Conservation (phyloP, 1,140 invertebrate species). For the Drosophila fuyamai region DNA sequence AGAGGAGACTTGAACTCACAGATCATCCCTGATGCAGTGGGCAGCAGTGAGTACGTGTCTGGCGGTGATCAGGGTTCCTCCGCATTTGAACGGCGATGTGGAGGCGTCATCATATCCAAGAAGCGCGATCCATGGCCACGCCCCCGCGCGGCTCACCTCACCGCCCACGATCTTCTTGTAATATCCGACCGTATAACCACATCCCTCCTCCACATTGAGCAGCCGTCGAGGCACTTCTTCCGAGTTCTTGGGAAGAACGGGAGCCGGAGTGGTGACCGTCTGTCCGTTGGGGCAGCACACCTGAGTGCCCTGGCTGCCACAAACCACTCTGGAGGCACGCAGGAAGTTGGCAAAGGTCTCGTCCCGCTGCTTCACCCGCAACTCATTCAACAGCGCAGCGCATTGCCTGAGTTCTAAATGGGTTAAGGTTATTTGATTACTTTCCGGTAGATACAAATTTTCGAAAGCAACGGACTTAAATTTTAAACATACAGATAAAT, state of each 20-base stretch:
- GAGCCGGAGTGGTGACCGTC: slow-evolving; percentile 8
- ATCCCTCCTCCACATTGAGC: slow-evolving; percentile 71
- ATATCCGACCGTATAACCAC: slow-evolving; percentile 72
- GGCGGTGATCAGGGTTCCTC: slow-evolving; percentile 79
- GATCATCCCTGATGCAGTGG: slow-evolving; percentile 68
- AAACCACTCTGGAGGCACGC: slow-evolving; percentile 64
- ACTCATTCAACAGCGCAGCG: slow-evolving; percentile 46
- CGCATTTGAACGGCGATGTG: slow-evolving; percentile 73
- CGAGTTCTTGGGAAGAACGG: slow-evolving; percentile 5
- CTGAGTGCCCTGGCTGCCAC: slow-evolving; percentile 38
- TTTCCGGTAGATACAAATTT: not conserved
- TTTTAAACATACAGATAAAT: not conserved
- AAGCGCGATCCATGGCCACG: slow-evolving; percentile 81
- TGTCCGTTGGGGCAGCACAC: slow-evolving; percentile 70
- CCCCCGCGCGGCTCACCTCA: slow-evolving; percentile 76
- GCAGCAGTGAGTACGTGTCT: slow-evolving; percentile 78
- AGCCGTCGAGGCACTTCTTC: slow-evolving; percentile 62
- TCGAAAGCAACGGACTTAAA: fast-evolving
- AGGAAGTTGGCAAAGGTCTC: slow-evolving; percentile 54
- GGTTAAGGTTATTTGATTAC: not conserved
- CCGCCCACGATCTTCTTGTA: slow-evolving; percentile 85
- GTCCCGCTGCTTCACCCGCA: slow-evolving; percentile 52
- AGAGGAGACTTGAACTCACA: slow-evolving; percentile 51
- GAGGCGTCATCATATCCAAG: slow-evolving; percentile 74
- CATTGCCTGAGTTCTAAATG: slow-evolving; percentile 63